Base-by-base conservation (phyloP, 1,140 invertebrate genomes). In the silkworm (Bombyx mori) region DNA sequence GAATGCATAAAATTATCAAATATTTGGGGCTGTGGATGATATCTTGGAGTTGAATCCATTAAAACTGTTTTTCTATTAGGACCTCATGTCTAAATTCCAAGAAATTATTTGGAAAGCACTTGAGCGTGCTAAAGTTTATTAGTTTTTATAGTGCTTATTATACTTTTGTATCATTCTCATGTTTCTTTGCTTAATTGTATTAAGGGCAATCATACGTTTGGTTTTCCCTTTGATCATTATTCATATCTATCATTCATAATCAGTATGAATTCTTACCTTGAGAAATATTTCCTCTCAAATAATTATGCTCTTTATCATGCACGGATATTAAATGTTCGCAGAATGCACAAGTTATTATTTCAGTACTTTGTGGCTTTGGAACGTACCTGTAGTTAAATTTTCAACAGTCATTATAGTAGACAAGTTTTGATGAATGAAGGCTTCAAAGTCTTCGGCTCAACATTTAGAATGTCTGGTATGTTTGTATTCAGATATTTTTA, bases 301-400 rank as follows among this genome's bases (percentile, higher is more conserved):
- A 82, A 10, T 18, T 57, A n/a, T 74, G 52, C 62, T 79, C 76
- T 6, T 63, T 54, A 35, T 82, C 76, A n/a, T 71, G 65, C 6
- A 63, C 26, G 9, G 73, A 73, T 54, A 73, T 54, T 0, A 71
- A 26, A 54, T 61, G 69, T n/a, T 73, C 66, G 43, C 63, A 68
- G 1, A 62, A 48, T 0, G 73, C 56, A 49, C 8, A n/a, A 18
- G 47, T 49, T 18, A 49, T 49, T 3, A 8, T 49, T n/a, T 49
- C 7, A 8, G 44, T 10, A 8, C 7, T 45, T 45, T 8, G 10
- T 8, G 8, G 68, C 63, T 3, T 18, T 56, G 44, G 44, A 7
- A 45, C 7, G 10, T 7, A 45, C 44, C 44, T 45, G 44, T 18
- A 18, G 12, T 18, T 18, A 10, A 45, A 45, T 45, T 8, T 45